A percentile compares a stretch with the other conserved stretches of the same genome.
phyloP scores from a whole-genome alignment of 2,113 vertebrate genomes.

The Coreoperca whiteheadi region DNA sequence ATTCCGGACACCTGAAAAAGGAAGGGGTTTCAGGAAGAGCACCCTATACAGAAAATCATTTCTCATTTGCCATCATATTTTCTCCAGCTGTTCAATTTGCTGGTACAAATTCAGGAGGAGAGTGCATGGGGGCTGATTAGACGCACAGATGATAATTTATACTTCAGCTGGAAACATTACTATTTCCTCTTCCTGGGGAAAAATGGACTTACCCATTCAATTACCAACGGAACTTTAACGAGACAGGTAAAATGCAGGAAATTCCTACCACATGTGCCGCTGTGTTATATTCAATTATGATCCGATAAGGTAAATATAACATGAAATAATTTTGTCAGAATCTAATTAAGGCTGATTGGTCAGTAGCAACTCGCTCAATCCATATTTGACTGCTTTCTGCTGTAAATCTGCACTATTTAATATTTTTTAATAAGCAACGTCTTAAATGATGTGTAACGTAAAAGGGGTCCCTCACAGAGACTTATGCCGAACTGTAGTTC shows the following conservation, averaged over 20 bases:
- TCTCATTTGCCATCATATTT: conserved; percentile 67
- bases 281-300: conserved; percentile 20
- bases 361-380: too few species aligned
- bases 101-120: conserved; percentile 47
- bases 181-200: conserved; percentile 38
- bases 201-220: conserved; percentile 43
- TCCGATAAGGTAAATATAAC: conserved; percentile 12
- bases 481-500: neutral
- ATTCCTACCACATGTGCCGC: neutral
- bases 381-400: neutral
- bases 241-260: conserved; percentile 29
- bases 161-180: conserved; percentile 58
- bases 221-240: conserved; percentile 45
- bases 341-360: neutral
- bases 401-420: neutral
- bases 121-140: conserved; percentile 51
- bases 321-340: neutral
- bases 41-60: conserved; percentile 58
- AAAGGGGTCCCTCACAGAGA: neutral
- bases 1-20: conserved; percentile 69
- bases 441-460: neutral
- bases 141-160: conserved; percentile 55
- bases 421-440: neutral
- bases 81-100: conserved; percentile 60
- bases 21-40: conserved; percentile 44